Evolutionary conservation across 2,113 vertebrate genomes (phyloP), one percentile per base, ranked within the genome.

Genomic region (Rhynchopsitta pachyrhyncha): DNA sequence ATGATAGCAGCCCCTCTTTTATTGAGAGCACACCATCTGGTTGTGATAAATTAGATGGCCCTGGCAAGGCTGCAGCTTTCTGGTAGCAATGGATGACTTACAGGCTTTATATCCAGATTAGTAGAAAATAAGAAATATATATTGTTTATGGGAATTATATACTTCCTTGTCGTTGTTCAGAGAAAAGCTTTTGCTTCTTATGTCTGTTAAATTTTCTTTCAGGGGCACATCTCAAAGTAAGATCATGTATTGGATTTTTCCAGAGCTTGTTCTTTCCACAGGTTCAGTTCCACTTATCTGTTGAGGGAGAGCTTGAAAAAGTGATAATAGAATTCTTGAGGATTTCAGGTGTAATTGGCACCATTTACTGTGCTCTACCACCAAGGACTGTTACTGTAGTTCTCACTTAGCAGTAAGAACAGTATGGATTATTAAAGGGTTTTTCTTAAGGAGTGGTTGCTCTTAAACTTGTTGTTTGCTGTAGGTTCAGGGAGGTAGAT

Each of bases 11-110:
- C 64, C 88, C 46, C 88, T 96, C 84, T 82, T 95, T 90, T 94
- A 89, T 75, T 95, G 95, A 93, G 88, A 93, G 64, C 66, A 33
- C 47, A 35, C 93, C 96, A 97, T 96, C 93, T 97, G 97, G 78
- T 90, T 97, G 95, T 94, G 93, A 91, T 95, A 95, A 97, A 94
- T 96, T 94, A 90, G 82, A 59, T 39, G 75, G 74, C 49, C 52
- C 37, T 83, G 75, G 78, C 64, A 77, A 80, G 67, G 29, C 81
- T 85, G 84, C 37, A 86, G 79, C 57, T 86, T 88, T 92, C 82
- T 94, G 57, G 74, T 86, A 83, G 86, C 66, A 52, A 7, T 63
- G 33, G 35, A 16, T 92, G 64, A 86, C 5, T 53, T 87, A 31
- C 37, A 93, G 42, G 35, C 59, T 91, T 69, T 62, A 17, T 66